Percentiles rank a stretch among this genome's conserved stretches.
phyloP scores from a whole-genome alignment of 2,797 vertebrate genomes.

The Lates japonicus region DNA sequence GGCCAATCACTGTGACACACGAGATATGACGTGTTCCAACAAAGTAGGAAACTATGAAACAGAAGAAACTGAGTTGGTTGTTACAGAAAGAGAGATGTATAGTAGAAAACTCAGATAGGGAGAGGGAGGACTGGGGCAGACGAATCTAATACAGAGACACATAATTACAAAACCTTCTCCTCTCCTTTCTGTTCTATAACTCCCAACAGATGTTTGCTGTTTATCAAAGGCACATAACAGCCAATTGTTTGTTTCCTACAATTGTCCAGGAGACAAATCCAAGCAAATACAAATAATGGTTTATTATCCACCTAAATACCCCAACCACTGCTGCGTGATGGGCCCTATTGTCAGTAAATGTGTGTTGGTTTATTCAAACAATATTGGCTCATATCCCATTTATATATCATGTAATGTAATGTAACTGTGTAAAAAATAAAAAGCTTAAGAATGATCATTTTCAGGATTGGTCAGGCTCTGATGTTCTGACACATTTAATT shows the following conservation, averaged over 20 bases:
- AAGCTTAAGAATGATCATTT: not conserved
- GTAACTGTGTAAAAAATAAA: not conserved
- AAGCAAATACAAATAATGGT: not conserved
- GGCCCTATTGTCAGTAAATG: not conserved
- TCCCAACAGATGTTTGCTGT: not conserved
- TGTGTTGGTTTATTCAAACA: constrained; percentile 6
- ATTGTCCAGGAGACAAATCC: not conserved
- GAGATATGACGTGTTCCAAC: not conserved
- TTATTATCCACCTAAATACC: constrained; percentile 31
- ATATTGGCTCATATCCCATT: not conserved
- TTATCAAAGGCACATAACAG: constrained; percentile 10
- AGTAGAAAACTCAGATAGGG: not conserved
- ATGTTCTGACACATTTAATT: constrained; percentile 16
- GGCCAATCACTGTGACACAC: not conserved
- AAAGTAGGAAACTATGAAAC: not conserved
- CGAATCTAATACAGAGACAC: not conserved
- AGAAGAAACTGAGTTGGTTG: no score
- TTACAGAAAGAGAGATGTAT: no score
- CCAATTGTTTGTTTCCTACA: not conserved
- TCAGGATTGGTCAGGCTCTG: not conserved
- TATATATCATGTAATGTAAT: not conserved
- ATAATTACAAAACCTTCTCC: not conserved
- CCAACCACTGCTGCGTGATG: not conserved
- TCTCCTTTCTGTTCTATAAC: not conserved
- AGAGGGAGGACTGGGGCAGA: not conserved